Conservation (phyloP, 2,113 vertebrate genomes). For the Mirza zaza region DNA sequence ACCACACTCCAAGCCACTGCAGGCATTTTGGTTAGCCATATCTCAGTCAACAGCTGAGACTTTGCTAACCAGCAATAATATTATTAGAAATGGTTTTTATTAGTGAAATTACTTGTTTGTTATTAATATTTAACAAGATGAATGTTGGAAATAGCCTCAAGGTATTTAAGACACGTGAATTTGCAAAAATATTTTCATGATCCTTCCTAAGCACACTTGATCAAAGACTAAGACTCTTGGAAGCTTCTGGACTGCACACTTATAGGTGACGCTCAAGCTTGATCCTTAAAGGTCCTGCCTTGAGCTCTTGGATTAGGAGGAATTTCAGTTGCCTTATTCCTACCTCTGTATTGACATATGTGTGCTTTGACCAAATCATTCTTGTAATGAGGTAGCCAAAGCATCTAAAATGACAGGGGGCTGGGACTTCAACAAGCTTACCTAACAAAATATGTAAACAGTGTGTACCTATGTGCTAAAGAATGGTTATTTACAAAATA, state of each 20-base stretch:
- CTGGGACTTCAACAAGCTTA: neutral
- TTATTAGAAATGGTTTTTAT: neutral
- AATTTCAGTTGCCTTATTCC: neutral
- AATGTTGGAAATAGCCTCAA: neutral
- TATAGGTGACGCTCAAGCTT: neutral
- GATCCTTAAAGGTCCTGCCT: neutral
- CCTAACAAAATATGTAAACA: neutral
- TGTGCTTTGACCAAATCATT: neutral
- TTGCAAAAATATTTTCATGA: constrained; percentile 2
- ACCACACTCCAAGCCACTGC: neutral
- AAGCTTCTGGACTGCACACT: neutral
- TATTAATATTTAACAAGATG: neutral
- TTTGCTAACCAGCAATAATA: neutral
- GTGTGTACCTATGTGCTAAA: neutral
- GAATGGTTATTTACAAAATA: neutral
- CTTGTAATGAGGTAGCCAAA: neutral
- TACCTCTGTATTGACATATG: neutral
- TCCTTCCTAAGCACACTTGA: neutral
- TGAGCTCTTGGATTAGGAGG: neutral
- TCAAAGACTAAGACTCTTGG: neutral
- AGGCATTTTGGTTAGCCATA: neutral
- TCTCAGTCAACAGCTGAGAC: neutral
- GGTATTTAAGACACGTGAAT: neutral
- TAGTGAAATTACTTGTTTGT: neutral
- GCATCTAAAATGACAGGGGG: neutral